Evolutionary conservation across 2,888 invertebrate genomes (phyloP).

Genomic region (Eledona agricola): DNA sequence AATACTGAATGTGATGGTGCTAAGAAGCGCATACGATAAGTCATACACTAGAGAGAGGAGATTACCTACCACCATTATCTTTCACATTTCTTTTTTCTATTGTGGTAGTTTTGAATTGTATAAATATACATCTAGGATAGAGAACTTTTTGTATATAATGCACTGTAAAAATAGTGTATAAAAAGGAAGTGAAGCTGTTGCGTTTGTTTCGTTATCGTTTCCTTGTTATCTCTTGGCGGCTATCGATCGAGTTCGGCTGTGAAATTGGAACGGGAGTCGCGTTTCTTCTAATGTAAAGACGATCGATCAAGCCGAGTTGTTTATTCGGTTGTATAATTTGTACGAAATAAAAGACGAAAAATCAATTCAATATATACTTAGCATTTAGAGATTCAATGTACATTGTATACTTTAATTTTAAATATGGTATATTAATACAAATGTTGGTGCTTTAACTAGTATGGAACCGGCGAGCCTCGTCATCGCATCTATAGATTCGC

Average conservation of each 20-base stretch:
- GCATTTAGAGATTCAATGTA: constrained; percentile 57
- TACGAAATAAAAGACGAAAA: constrained; percentile 43
- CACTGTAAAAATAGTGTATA: constrained; percentile 55
- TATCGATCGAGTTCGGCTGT: too few relatives aligned
- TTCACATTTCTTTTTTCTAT: too few relatives aligned
- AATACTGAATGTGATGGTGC: constrained; percentile 60
- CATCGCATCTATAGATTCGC: constrained; percentile 42
- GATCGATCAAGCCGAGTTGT: too few relatives aligned
- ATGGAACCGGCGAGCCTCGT: constrained; percentile 55
- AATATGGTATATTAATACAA: constrained; percentile 57
- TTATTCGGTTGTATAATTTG: constrained; percentile 6
- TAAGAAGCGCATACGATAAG: constrained; percentile 51
- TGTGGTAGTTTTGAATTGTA: constrained; percentile 41
- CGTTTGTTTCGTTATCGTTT: constrained; percentile 9
- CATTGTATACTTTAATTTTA: constrained; percentile 54
- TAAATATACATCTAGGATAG: constrained; percentile 48
- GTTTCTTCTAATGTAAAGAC: too few relatives aligned
- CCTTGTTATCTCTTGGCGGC: too few relatives aligned
- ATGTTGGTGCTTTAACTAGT: constrained; percentile 62
- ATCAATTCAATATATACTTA: constrained; percentile 55
- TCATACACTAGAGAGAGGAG: too few relatives aligned
- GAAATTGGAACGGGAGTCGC: too few relatives aligned
- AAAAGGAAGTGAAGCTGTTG: constrained; percentile 38
- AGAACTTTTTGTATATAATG: constrained; percentile 57
- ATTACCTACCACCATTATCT: too few relatives aligned